phyloP scores from a whole-genome alignment of 2,113 vertebrate genomes.

The Agapornis roseicollis region DNA sequence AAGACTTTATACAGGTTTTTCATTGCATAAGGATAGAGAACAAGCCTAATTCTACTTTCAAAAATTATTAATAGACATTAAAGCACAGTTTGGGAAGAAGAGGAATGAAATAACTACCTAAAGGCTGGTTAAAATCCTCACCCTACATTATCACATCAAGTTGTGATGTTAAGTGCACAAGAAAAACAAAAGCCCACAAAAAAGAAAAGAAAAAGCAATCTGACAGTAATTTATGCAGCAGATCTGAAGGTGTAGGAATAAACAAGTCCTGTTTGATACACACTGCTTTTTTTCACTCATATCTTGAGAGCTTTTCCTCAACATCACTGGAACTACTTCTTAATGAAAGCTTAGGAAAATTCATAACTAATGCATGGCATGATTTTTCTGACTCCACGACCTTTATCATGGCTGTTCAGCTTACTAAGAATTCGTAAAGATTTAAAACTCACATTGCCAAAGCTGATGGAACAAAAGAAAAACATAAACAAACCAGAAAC shows the following conservation, averaged over 20 bases:
- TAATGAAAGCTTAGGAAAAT: background rate
- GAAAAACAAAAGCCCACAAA: background rate
- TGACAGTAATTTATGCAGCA: slow-evolving; percentile 23
- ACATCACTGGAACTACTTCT: background rate
- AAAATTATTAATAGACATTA: background rate
- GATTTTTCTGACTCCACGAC: background rate
- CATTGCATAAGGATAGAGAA: background rate
- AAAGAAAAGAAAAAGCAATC: background rate
- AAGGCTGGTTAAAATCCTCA: background rate
- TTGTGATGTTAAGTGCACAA: background rate
- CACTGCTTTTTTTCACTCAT: background rate
- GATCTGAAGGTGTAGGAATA: background rate
- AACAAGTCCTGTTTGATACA: background rate
- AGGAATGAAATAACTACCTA: background rate
- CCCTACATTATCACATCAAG: background rate
- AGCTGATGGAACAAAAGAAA: background rate
- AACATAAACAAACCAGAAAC: background rate
- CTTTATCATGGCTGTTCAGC: background rate
- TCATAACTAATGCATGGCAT: background rate
- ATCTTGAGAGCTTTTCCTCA: background rate
- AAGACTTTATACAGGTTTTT: background rate
- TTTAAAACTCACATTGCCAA: background rate
- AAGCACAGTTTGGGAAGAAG: background rate
- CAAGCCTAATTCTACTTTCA: background rate
- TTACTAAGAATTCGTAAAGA: background rate